Conservation (phyloP, 2,888 invertebrate species). For the Euphydryas editha region DNA sequence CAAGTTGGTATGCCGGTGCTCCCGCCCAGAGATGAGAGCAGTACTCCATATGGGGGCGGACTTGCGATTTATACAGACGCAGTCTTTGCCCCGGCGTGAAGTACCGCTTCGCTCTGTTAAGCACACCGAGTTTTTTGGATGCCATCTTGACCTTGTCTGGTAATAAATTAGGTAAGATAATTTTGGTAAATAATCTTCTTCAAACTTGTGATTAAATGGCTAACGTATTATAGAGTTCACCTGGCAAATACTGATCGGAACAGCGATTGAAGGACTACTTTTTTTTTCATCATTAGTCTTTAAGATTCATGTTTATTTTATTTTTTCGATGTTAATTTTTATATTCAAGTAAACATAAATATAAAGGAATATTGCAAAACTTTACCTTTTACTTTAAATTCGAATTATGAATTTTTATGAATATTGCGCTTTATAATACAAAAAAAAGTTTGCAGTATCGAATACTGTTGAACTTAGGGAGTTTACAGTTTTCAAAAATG, state of each 20-base stretch:
- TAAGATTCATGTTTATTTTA: constrained; percentile 33
- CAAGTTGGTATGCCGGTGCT: too few relatives aligned
- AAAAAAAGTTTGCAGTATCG: not conserved
- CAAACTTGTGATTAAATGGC: constrained; percentile 1
- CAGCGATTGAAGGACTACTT: constrained; percentile 25
- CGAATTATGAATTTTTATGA: constrained; percentile 22
- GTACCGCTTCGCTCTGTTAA: too few relatives aligned
- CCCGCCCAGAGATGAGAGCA: too few relatives aligned
- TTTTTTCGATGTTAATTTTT: constrained; percentile 17
- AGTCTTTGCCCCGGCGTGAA: too few relatives aligned
- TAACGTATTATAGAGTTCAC: not conserved
- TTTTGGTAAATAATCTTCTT: not conserved
- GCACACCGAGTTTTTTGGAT: too few relatives aligned
- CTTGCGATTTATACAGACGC: too few relatives aligned
- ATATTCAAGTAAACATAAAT: constrained; percentile 13
- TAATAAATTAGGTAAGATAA: not conserved
- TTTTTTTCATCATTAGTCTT: constrained; percentile 35
- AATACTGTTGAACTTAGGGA: too few relatives aligned
- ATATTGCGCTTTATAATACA: constrained; percentile 1
- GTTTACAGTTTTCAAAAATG: too few relatives aligned
- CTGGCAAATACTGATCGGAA: constrained; percentile 2
- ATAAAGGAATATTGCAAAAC: constrained; percentile 20
- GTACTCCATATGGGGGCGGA: too few relatives aligned
- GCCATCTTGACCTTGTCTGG: too few relatives aligned
- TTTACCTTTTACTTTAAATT: constrained; percentile 11